phyloP scores from a whole-genome alignment of 2,888 invertebrate species.

The Acanthococcus lagerstroemiae region DNA sequence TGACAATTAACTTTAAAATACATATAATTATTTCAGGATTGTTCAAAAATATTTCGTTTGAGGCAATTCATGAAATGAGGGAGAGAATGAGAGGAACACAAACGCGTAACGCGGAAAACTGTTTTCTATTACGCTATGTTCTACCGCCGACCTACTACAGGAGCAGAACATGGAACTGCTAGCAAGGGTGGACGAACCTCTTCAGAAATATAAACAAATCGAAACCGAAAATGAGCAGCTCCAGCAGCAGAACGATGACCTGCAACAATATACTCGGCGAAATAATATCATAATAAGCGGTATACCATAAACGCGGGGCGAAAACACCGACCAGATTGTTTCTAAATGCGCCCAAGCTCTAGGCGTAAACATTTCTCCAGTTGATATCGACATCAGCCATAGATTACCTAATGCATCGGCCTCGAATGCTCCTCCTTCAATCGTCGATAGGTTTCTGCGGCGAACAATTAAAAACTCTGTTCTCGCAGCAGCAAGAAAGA shows the following conservation, averaged over 20 bases:
- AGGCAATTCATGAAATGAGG: too few relatives aligned
- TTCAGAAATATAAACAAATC: not conserved
- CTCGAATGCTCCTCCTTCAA: not conserved
- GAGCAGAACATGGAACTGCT: not conserved
- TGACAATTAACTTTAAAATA: too few relatives aligned
- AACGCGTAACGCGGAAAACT: too few relatives aligned
- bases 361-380: not conserved
- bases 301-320: not conserved
- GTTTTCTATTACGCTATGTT: too few relatives aligned
- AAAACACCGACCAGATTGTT: not conserved
- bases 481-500: not conserved
- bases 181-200: not conserved
- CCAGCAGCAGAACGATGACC: not conserved
- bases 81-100: too few relatives aligned
- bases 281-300: not conserved
- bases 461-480: not conserved
- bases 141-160: too few relatives aligned
- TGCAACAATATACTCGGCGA: not conserved
- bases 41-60: too few relatives aligned
- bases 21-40: too few relatives aligned
- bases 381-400: not conserved
- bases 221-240: not conserved
- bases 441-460: not conserved
- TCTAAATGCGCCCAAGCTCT: not conserved
- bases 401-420: not conserved